Percentiles rank a stretch among this genome's conserved stretches.
Conservation (phyloP, 2,113 vertebrate species). For the Esox niger region DNA sequence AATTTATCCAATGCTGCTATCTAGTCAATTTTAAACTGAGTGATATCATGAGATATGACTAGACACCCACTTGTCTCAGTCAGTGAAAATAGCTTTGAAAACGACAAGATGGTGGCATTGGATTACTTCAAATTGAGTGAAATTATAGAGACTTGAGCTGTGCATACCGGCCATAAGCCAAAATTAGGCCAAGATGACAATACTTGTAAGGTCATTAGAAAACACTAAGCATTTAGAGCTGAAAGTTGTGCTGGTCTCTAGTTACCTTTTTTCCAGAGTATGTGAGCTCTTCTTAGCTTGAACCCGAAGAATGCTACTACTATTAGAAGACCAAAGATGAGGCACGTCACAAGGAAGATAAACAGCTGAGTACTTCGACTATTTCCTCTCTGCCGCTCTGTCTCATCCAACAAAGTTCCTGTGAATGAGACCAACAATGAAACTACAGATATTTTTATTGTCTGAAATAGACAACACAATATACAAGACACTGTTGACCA, state of each 20-base stretch:
- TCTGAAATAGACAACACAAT: background rate
- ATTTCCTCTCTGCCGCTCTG: background rate
- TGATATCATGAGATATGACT: too few species aligned
- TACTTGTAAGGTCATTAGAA: too few species aligned
- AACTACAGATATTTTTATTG: background rate
- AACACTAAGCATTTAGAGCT: too few species aligned
- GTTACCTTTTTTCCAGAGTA: constrained; percentile 84
- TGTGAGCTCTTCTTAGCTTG: constrained; percentile 83
- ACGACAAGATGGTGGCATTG: too few species aligned
- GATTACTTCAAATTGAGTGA: too few species aligned
- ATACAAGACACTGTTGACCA: background rate
- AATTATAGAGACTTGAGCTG: too few species aligned
- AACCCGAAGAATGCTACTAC: constrained; percentile 80
- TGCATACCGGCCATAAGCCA: too few species aligned
- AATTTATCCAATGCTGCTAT: too few species aligned
- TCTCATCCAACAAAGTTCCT: constrained; percentile 4
- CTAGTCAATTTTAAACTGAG: too few species aligned
- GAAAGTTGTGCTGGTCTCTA: background rate
- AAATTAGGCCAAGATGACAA: too few species aligned
- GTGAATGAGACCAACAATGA: constrained; percentile 10
- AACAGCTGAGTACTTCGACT: constrained; percentile 62
- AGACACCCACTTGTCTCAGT: too few species aligned
- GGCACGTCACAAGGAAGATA: constrained; percentile 77
- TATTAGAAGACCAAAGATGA: constrained; percentile 77
- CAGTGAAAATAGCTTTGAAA: too few species aligned